Evolutionary conservation across 2,113 vertebrate genomes (phyloP), one percentile per base, ranked within the genome.

Genomic region (Cryptotis parvus): DNA sequence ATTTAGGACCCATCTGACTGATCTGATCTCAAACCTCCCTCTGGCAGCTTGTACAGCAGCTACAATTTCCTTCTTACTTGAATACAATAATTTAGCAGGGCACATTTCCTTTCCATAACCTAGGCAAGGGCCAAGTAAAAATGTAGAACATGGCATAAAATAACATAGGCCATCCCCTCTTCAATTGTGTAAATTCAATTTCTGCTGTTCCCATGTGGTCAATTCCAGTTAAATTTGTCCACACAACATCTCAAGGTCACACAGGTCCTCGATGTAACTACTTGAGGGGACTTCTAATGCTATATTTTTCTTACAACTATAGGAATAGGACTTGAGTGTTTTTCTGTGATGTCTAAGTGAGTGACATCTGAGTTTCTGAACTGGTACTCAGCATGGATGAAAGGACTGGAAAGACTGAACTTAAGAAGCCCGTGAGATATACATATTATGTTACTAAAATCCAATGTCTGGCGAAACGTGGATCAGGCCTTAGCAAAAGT

Each of bases 221-320:
- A 85, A 9, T 94, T 92, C 90, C 31, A 45, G 94, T 83, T 70
- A 83, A 94, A 93, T 31, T 55, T 84, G 61, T 29, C 68, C 66
- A 75, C 26, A 72, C 9, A 41, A 66, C 35, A 66, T 37, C 3
- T 5, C 66, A 65, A 33, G 81, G 81, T 87, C 78, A 80, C 69
- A 77, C 33, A 78, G 81, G 24, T 75, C 68, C 58, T 94, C 27
- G 33, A 87, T 41, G 90, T 52, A 89, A 84, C 29, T 55, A 52
- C 52, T 63, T 14, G 81, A 37, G 61, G 61, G 66, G 41, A 77
- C 29, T 80, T 73, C 41, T 9, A 26, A 24, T 11, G 18, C 6
- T 39, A 26, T 72, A 7, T 35, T 89, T 84, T 81, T 52, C 77
- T 79, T 18, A 70, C 65, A 84, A 58, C 58, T 22, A 70, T 82